phyloP scores from a whole-genome alignment of 2,888 invertebrate genomes.

The Cephonodes hylas region DNA sequence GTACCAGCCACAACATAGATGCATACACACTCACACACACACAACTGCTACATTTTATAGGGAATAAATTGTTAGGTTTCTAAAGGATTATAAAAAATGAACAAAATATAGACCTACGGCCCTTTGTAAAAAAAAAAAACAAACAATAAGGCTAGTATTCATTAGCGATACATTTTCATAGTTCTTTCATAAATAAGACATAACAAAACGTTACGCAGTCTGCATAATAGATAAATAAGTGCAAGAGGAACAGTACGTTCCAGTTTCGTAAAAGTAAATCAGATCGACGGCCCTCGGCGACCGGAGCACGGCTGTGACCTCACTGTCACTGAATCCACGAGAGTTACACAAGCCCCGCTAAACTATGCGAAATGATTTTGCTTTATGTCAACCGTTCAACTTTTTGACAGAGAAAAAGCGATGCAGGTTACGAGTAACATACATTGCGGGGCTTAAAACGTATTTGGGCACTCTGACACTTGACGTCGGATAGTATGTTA shows the following conservation, averaged over 20 bases:
- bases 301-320: slow-evolving; percentile 6
- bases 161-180: too few species aligned
- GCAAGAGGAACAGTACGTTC: background rate
- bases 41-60: too few species aligned
- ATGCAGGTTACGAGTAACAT: background rate
- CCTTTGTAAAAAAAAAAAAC: too few species aligned
- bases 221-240: background rate
- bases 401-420: background rate
- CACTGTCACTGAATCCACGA: background rate
- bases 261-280: slow-evolving; percentile 2
- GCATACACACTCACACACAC: too few species aligned
- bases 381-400: background rate
- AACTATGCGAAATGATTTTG: slow-evolving; percentile 24
- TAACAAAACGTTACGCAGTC: background rate
- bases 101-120: too few species aligned
- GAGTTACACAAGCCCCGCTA: background rate
- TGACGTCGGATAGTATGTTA: too few species aligned
- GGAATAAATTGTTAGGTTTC: too few species aligned
- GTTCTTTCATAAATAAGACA: background rate
- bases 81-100: too few species aligned
- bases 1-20: too few species aligned
- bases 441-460: background rate
- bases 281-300: slow-evolving; percentile 3
- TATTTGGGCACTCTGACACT: background rate
- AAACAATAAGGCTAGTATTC: too few species aligned